phyloP scores from a whole-genome alignment of 2,113 vertebrate genomes.

The Odocoileus hemionus region DNA sequence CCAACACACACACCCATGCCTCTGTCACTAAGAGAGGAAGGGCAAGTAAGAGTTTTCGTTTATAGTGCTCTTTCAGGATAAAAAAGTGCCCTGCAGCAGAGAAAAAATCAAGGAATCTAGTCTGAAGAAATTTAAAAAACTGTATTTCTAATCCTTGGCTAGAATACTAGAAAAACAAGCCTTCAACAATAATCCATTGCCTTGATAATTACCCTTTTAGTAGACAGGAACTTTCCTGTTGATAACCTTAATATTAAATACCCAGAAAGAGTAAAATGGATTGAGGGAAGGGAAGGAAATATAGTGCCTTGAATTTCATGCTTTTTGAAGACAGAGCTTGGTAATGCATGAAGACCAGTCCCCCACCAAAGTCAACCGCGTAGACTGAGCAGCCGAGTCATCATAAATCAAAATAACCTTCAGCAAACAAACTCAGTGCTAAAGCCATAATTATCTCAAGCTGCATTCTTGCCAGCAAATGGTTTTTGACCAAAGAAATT shows the following conservation, averaged over 20 bases:
- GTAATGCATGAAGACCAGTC: background rate
- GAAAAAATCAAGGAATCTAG: background rate
- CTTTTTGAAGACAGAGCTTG: background rate
- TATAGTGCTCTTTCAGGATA: background rate
- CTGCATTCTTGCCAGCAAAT: background rate
- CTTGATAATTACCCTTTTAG: background rate
- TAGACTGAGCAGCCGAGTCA: background rate
- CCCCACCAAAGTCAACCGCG: background rate
- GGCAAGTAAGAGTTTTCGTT: background rate
- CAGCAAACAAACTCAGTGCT: slow-evolving; percentile 5
- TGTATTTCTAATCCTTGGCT: background rate
- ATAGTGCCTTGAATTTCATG: background rate
- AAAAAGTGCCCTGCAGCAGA: background rate
- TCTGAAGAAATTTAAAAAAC: background rate
- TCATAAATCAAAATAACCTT: slow-evolving; percentile 50
- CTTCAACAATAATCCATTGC: background rate
- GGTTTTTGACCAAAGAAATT: slow-evolving; percentile 30
- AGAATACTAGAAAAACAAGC: background rate
- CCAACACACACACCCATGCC: background rate
- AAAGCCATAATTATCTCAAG: slow-evolving; percentile 48
- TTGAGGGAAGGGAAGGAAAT: rapidly evolving
- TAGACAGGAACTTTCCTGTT: background rate
- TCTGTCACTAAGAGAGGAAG: background rate
- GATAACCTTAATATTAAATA: background rate
- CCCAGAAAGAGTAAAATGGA: background rate